Conservation (phyloP, 2,888 invertebrate species). For the Hydroisotoma schaefferi region DNA sequence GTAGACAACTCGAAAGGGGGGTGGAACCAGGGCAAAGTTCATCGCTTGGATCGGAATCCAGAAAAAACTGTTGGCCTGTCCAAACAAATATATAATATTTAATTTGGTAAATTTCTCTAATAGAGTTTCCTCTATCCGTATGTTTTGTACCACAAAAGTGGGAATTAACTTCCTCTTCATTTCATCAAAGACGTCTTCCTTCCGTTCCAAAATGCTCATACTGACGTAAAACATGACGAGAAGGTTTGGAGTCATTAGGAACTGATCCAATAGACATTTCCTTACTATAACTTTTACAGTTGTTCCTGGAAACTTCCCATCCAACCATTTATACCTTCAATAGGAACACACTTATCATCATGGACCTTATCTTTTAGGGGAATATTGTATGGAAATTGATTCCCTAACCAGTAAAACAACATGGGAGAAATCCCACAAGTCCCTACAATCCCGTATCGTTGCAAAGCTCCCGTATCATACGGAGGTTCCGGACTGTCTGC, state of each 20-base stretch:
- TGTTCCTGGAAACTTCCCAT: constrained; percentile 65
- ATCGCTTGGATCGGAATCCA: constrained; percentile 78
- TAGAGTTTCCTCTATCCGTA: not conserved
- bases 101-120: not conserved
- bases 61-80: constrained; percentile 70
- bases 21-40: constrained; percentile 70
- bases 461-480: constrained; percentile 52
- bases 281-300: constrained; percentile 61
- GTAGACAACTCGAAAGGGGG: constrained; percentile 70
- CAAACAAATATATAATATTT: constrained; percentile 3
- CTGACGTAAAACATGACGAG: constrained; percentile 68
- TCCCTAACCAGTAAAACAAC: constrained; percentile 61
- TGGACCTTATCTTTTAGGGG: not conserved
- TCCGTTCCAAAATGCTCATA: constrained; percentile 71
- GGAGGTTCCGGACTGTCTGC: constrained; percentile 38
- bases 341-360: no score
- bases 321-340: constrained; percentile 82
- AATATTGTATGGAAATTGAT: not conserved
- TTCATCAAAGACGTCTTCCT: constrained; percentile 67
- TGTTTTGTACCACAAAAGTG: constrained; percentile 56
- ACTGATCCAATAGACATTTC: constrained; percentile 73
- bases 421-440: constrained; percentile 61
- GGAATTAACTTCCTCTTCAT: constrained; percentile 66
- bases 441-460: constrained; percentile 62
- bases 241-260: constrained; percentile 69